Evolutionary conservation across 2,888 invertebrate species (phyloP).

Genomic region (Rhaphigaster nebulosa): DNA sequence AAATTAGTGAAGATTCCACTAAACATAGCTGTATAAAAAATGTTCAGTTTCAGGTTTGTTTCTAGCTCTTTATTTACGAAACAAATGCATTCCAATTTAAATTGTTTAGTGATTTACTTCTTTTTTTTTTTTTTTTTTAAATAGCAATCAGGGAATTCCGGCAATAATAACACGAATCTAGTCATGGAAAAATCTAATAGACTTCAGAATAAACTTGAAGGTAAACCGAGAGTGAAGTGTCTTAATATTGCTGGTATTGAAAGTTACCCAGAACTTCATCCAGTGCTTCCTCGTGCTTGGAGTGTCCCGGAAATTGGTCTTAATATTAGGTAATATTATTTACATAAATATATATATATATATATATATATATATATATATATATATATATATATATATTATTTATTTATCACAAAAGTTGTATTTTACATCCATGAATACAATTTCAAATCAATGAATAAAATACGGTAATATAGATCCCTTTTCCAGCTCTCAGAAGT

Average conservation of each 20-base stretch:
- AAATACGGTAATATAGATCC: no score
- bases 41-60: constrained; percentile 62
- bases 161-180: constrained; percentile 64
- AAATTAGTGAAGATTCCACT: constrained; percentile 66
- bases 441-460: no score
- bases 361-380: no score
- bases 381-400: no score
- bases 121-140: constrained; percentile 9
- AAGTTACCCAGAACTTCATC: constrained; percentile 74
- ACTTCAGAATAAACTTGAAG: not conserved
- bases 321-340: constrained; percentile 68
- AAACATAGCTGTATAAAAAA: constrained; percentile 64
- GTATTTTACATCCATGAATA: not conserved
- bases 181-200: constrained; percentile 59
- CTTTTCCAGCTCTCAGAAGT: no score
- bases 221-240: constrained; percentile 68
- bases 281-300: constrained; percentile 80
- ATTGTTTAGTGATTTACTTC: not conserved
- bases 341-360: not conserved
- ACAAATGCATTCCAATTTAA: not conserved
- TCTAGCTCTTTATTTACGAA: not conserved
- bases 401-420: no score
- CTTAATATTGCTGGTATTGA: constrained; percentile 86
- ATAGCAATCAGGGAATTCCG: constrained; percentile 62
- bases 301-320: constrained; percentile 76